Evolutionary conservation across 2,113 vertebrate species (phyloP).

Genomic region (Casuarius casuarius): DNA sequence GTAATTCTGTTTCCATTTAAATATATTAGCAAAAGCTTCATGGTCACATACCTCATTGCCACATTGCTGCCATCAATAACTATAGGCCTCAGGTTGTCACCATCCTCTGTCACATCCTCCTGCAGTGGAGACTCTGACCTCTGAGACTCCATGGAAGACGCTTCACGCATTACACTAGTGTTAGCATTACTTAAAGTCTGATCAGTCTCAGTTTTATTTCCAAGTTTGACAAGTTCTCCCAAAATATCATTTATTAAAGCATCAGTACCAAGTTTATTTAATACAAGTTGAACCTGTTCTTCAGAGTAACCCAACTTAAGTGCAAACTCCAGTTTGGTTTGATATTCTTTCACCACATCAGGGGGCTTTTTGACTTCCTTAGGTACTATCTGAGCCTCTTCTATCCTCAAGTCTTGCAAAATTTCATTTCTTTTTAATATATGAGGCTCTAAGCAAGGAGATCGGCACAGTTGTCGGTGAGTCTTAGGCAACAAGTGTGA

Average conservation of each 20-base stretch:
- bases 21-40: constrained; percentile 14
- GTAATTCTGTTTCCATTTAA: neutral
- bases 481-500: constrained; percentile 76
- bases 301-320: constrained; percentile 97
- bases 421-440: constrained; percentile 82
- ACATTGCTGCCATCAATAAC: constrained; percentile 98
- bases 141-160: constrained; percentile 83
- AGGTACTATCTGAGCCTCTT: constrained; percentile 73
- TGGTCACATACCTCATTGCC: constrained; percentile 91
- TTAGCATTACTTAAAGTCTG: constrained; percentile 75
- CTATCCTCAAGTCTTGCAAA: constrained; percentile 78
- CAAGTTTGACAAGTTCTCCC: constrained; percentile 97
- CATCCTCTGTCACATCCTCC: constrained; percentile 82
- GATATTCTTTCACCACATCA: constrained; percentile 86
- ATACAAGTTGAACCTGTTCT: constrained; percentile 92
- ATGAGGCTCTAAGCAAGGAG: constrained; percentile 89
- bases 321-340: constrained; percentile 96
- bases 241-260: constrained; percentile 97
- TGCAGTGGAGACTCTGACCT: constrained; percentile 88
- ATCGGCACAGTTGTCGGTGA: constrained; percentile 88
- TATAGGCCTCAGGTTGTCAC: constrained; percentile 92
- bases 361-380: constrained; percentile 78
- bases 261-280: constrained; percentile 93
- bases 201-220: constrained; percentile 90
- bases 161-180: constrained; percentile 74